These are phyloP conservation scores for Grus americana DNA, from an alignment of 2,113 vertebrate genomes.

Conservation along the genomic window DNA sequence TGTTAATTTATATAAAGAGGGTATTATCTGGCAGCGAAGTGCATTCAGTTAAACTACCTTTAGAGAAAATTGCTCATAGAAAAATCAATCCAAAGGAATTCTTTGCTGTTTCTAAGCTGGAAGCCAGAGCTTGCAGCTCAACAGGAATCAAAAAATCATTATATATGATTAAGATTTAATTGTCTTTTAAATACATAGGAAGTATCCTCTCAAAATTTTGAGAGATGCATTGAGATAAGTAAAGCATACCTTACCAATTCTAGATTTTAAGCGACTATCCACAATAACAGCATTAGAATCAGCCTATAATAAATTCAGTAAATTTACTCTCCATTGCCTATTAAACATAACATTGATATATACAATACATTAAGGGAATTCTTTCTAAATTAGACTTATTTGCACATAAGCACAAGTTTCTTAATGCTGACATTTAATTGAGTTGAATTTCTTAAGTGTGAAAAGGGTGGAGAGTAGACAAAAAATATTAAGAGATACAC, in stretches of 20 bases:
- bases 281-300: not conserved
- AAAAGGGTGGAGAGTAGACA: constrained; percentile 10
- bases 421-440: constrained; percentile 5
- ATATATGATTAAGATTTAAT: not conserved
- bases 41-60: not conserved
- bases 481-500: not conserved
- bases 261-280: not conserved
- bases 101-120: not conserved
- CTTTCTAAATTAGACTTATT: constrained; percentile 17
- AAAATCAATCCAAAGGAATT: not conserved
- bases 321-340: not conserved
- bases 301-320: not conserved
- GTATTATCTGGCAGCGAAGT: not conserved
- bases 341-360: not conserved
- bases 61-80: not conserved
- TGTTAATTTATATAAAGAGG: not conserved
- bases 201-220: not conserved
- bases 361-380: not conserved
- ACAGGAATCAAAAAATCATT: not conserved
- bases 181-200: not conserved
- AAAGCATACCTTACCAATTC: not conserved
- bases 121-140: not conserved
- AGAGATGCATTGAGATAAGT: not conserved
- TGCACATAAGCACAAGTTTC: constrained; percentile 1
- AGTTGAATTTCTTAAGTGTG: constrained; percentile 26